Evolutionary conservation across 2,113 vertebrate species (phyloP).

Genomic region (Alexandromys fortis): DNA sequence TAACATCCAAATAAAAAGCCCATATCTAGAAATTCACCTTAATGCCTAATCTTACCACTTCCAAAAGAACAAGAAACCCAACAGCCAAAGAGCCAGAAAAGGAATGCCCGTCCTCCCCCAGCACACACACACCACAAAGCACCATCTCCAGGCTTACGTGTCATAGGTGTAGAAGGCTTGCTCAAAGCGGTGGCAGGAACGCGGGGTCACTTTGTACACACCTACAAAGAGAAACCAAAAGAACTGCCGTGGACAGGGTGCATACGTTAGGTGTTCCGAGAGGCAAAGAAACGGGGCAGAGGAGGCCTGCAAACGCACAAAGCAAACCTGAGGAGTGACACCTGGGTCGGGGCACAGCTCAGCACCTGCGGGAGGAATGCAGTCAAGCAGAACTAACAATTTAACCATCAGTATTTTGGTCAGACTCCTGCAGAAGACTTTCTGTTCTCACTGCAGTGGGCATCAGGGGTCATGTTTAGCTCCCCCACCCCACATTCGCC

Average conservation of each 20-base stretch:
- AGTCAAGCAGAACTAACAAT: not conserved
- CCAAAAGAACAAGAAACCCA: not conserved
- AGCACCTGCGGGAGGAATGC: not conserved
- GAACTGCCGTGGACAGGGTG: not conserved
- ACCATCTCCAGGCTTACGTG: constrained; percentile 90
- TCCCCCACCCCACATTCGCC: not conserved
- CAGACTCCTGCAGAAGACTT: not conserved
- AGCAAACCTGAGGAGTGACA: fast-evolving
- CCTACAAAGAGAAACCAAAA: constrained; percentile 85
- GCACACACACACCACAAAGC: not conserved
- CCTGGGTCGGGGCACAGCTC: not conserved
- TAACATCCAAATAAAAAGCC: constrained; percentile 1
- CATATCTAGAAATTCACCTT: not conserved
- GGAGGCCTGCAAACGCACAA: not conserved
- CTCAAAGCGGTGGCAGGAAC: constrained; percentile 98
- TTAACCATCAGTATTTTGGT: too few species aligned
- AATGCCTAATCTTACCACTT: not conserved
- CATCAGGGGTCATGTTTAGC: not conserved
- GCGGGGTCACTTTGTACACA: constrained; percentile 98
- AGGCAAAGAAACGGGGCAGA: not conserved
- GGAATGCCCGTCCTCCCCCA: not conserved
- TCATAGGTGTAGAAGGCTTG: constrained; percentile 97
- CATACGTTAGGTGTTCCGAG: not conserved
- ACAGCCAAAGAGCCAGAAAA: not conserved
- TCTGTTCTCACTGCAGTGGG: not conserved